These are phyloP conservation scores for Lasioglossum pauxillum DNA, from an alignment of 2,888 invertebrate species.

Conservation along the genomic window DNA sequence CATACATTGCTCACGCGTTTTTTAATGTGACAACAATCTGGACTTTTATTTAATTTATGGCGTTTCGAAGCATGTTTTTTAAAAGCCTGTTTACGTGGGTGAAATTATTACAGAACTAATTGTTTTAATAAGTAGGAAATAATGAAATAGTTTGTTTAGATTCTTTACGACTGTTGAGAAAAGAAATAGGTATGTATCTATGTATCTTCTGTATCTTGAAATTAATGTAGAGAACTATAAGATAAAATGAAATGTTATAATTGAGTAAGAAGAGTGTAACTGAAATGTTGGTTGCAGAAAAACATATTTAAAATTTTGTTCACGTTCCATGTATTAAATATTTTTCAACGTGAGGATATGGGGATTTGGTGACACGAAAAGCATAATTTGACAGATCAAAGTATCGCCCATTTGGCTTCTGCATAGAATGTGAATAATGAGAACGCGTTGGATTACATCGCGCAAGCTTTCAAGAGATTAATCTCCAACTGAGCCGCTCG, in stretches of 20 bases:
- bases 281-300: background rate
- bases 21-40: background rate
- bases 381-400: constrained; percentile 29
- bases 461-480: constrained; percentile 63
- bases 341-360: background rate
- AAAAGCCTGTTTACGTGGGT: background rate
- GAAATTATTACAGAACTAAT: background rate
- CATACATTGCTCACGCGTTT: background rate
- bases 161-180: background rate
- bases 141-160: background rate
- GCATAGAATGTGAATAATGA: constrained; percentile 47
- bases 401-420: constrained; percentile 25
- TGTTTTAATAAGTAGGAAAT: background rate
- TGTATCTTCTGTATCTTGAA: too few species aligned
- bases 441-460: constrained; percentile 55
- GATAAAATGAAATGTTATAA: background rate
- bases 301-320: background rate
- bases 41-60: background rate
- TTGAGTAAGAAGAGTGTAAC: background rate
- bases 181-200: background rate
- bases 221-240: too few species aligned
- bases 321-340: background rate
- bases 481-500: constrained; percentile 58
- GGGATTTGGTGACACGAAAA: constrained; percentile 2
- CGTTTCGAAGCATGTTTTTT: background rate